A percentile compares a stretch with the other conserved stretches of the same genome.
Conservation (phyloP, 2,888 invertebrate species). For the Drosophila helvetica region DNA sequence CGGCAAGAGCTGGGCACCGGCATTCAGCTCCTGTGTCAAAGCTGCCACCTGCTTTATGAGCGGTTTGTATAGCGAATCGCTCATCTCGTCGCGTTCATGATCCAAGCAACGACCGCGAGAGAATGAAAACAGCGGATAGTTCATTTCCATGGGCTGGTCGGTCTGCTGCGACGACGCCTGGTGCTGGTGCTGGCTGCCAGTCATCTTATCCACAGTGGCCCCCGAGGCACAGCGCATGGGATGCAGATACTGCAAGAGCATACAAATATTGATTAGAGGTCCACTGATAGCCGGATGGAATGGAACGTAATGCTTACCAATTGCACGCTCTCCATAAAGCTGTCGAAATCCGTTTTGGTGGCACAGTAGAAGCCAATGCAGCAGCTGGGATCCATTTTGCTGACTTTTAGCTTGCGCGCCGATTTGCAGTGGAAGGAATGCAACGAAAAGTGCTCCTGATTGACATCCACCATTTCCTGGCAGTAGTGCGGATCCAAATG, state of each 20-base stretch:
- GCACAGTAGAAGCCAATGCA: slow-evolving; percentile 95
- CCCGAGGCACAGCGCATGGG: slow-evolving; percentile 84
- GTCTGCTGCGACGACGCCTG: slow-evolving; percentile 28
- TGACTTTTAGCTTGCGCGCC: slow-evolving; percentile 92
- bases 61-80: slow-evolving; percentile 85
- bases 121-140: slow-evolving; percentile 93
- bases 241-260: slow-evolving; percentile 84
- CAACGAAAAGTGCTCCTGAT: slow-evolving; percentile 90
- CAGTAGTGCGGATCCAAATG: slow-evolving; percentile 97
- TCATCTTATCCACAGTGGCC: slow-evolving; percentile 64
- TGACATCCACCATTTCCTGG: slow-evolving; percentile 94
- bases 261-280: background rate
- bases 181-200: slow-evolving; percentile 51
- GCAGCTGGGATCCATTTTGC: slow-evolving; percentile 96
- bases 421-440: slow-evolving; percentile 93
- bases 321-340: slow-evolving; percentile 89
- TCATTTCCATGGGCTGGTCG: slow-evolving; percentile 83
- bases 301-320: slow-evolving; percentile 83
- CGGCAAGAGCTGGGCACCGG: slow-evolving; percentile 69
- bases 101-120: slow-evolving; percentile 89
- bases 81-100: slow-evolving; percentile 77
- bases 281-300: background rate
- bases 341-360: slow-evolving; percentile 90
- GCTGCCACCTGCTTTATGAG: slow-evolving; percentile 86
- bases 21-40: slow-evolving; percentile 85